Conservation (phyloP, 2,888 invertebrate genomes). For the Uloborus plumipes region DNA sequence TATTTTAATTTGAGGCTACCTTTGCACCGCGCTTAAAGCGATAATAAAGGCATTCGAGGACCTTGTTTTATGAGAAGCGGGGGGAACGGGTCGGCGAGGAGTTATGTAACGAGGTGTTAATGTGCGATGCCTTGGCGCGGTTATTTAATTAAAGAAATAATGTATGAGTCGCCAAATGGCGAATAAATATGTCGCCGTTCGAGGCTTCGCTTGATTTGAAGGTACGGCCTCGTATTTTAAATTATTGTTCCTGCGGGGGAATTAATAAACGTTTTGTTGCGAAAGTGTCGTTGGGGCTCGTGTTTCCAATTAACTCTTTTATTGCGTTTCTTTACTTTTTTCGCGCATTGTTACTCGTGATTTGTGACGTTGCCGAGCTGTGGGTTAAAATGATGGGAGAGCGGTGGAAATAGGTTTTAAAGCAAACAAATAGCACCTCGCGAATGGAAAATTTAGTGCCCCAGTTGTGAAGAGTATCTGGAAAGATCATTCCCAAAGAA, state of each 20-base stretch:
- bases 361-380: conserved; percentile 17
- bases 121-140: conserved; percentile 60
- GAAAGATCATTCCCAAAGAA: too few species aligned
- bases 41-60: conserved; percentile 56
- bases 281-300: conserved; percentile 35
- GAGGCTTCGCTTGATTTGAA: conserved; percentile 37
- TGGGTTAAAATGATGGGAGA: background rate
- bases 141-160: conserved; percentile 65
- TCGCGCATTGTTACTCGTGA: conserved; percentile 10
- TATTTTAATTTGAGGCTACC: conserved; percentile 57
- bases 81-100: conserved; percentile 14
- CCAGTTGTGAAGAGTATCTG: too few species aligned
- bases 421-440: too few species aligned
- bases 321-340: conserved; percentile 28
- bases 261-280: conserved; percentile 63
- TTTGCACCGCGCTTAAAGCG: conserved; percentile 41
- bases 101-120: conserved; percentile 63
- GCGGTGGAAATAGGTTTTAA: conserved; percentile 1
- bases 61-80: conserved; percentile 47
- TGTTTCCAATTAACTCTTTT: conserved; percentile 59
- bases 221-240: conserved; percentile 48
- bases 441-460: too few species aligned
- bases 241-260: conserved; percentile 54
- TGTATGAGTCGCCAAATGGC: conserved; percentile 63
- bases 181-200: conserved; percentile 61